These are phyloP conservation scores for Sphenopsis melanotis DNA, from an alignment of 2,797 vertebrate species.

Conservation along the genomic window DNA sequence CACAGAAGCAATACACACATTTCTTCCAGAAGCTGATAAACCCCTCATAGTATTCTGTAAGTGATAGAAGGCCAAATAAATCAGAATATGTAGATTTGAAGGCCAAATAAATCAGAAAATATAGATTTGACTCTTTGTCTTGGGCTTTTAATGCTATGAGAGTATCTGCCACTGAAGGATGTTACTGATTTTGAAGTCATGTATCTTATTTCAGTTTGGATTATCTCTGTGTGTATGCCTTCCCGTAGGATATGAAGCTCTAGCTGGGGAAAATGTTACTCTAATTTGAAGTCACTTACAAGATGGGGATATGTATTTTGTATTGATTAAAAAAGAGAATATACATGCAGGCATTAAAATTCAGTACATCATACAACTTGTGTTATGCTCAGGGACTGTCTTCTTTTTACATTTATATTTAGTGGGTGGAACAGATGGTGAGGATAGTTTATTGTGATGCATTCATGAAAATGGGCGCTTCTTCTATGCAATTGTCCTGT, in stretches of 20 bases:
- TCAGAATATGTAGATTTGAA: not conserved
- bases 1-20: not conserved
- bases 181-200: not conserved
- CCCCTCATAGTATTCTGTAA: not conserved
- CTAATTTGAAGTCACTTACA: not conserved
- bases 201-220: not conserved
- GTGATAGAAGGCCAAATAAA: not conserved
- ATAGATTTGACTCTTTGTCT: not conserved
- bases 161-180: not conserved
- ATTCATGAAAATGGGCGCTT: constrained; percentile 25
- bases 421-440: constrained; percentile 21
- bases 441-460: constrained; percentile 21
- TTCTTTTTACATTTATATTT: constrained; percentile 17
- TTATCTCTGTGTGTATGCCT: not conserved
- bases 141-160: not conserved
- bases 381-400: not conserved
- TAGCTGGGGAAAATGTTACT: not conserved
- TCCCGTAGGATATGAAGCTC: not conserved
- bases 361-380: not conserved
- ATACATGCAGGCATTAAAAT: not conserved
- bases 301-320: not conserved
- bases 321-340: not conserved
- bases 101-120: not conserved
- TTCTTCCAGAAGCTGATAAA: not conserved
- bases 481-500: not conserved